Conservation (phyloP, 1,140 invertebrate genomes). For the Drosophila kohkoa region DNA sequence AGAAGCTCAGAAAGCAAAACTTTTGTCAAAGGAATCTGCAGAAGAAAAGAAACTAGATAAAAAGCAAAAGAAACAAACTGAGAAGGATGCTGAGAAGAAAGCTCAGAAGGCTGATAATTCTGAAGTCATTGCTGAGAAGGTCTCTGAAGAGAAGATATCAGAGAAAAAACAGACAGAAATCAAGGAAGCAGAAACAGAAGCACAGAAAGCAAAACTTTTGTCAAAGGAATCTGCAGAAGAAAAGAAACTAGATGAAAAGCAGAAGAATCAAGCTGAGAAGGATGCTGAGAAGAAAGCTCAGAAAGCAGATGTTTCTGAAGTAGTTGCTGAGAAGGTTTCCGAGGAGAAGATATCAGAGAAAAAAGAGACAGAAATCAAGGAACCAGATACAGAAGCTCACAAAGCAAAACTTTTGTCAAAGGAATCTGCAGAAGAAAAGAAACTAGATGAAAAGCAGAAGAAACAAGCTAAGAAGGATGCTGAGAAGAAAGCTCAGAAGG, state of each 20-base stretch:
- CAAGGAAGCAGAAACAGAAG: neutral
- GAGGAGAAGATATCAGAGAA: slow-evolving; percentile 10
- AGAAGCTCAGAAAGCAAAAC: no score
- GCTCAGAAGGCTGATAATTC: no score
- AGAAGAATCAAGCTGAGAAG: slow-evolving; percentile 12
- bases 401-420: neutral
- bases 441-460: no score
- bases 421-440: no score
- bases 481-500: no score
- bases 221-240: slow-evolving; percentile 17
- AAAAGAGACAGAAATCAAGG: neutral
- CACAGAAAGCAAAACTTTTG: slow-evolving; percentile 10
- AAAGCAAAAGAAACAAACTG: no score
- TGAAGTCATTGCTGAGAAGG: no score
- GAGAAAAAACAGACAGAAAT: neutral
- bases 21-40: neutral
- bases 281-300: neutral
- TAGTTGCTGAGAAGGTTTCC: neutral
- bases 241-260: neutral
- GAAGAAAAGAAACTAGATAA: no score
- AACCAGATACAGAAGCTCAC: neutral
- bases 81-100: no score
- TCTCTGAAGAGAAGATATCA: neutral
- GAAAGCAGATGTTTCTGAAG: slow-evolving; percentile 19
- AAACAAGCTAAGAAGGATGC: no score